Base-by-base conservation (phyloP, 1,140 invertebrate genomes). In the Drosophila pachea region DNA sequence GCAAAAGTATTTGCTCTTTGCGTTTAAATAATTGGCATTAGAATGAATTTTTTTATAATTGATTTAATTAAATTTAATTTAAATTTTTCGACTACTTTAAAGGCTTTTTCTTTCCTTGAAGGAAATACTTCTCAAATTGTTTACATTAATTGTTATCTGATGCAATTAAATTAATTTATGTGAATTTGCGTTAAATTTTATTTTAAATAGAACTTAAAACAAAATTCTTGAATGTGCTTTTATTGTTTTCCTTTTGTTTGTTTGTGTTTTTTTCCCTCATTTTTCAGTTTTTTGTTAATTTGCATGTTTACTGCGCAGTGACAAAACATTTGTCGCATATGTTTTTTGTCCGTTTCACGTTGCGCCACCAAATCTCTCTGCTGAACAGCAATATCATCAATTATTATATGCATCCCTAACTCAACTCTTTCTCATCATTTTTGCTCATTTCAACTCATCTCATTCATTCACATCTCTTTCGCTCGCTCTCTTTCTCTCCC, bases 191-290 rank as follows among this genome's bases (percentile, higher is more conserved):
- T 36, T 76, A 59, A 69, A 86, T 86, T 86, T 81, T 73, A 81
- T 81, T 86, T 86, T 86, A 84, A 86, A 81, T 84, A 86, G 66
- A 84, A 86, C 81, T 84, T 86, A 84, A 81, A 84, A 79, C 73
- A 86, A 86, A 86, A 81, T 81, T 84, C 68, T 78, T 84, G 81
- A 84, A 84, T 84, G 81, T 84, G 73, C 86, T 76, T 76, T 58
- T 65, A 68, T 73, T 73, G 68, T 72, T 75, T 61, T 63, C 56
- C 36, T 55, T 40, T 43, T 14, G 7, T 14, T 43, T 84, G 73
- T 84, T 79, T 76, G 56, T 65, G 64, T 73, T 73, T 63, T 72
- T 75, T 61, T 63, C 56, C 36, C 50, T 3, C 22, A 22, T 40
- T 43, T 14, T 43, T 14, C n/a, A n/a, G n/a, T 43, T 22, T 22